phyloP scores from a whole-genome alignment of 2,888 invertebrate genomes.

The Autographa gamma region DNA sequence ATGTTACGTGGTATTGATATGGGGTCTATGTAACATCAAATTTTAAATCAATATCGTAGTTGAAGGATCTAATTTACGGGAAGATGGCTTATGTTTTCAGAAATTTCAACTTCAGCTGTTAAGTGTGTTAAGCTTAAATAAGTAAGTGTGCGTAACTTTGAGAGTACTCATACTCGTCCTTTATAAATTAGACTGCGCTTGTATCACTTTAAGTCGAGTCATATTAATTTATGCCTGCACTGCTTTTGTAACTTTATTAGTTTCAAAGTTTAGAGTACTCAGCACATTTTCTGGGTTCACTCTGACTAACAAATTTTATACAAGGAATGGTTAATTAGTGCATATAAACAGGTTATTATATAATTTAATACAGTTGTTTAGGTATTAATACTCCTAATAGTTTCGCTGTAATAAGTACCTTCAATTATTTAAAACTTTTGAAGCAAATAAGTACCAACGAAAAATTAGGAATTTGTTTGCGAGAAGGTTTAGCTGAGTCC shows the following conservation, averaged over 20 bases:
- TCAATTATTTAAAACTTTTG: too few relatives aligned
- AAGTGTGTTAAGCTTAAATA: background rate
- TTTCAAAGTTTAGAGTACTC: background rate
- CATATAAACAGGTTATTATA: too few relatives aligned
- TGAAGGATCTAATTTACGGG: constrained; percentile 6
- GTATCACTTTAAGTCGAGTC: background rate
- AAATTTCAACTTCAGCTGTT: too few relatives aligned
- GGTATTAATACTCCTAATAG: too few relatives aligned
- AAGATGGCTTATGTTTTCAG: background rate
- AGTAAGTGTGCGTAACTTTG: background rate
- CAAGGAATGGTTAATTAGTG: too few relatives aligned
- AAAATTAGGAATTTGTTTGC: background rate
- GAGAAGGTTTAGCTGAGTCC: background rate
- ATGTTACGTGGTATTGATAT: background rate
- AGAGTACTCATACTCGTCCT: background rate
- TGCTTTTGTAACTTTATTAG: background rate
- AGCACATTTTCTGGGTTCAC: background rate
- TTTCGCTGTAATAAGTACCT: too few relatives aligned
- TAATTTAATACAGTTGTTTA: too few relatives aligned
- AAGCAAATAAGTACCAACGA: too few relatives aligned
- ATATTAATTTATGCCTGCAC: background rate
- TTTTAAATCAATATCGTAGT: constrained; percentile 16
- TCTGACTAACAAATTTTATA: background rate
- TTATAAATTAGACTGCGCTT: background rate
- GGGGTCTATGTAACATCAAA: constrained; percentile 19